Conservation (phyloP, 2,888 invertebrate species). For the Nipponacmea schrenckii region DNA sequence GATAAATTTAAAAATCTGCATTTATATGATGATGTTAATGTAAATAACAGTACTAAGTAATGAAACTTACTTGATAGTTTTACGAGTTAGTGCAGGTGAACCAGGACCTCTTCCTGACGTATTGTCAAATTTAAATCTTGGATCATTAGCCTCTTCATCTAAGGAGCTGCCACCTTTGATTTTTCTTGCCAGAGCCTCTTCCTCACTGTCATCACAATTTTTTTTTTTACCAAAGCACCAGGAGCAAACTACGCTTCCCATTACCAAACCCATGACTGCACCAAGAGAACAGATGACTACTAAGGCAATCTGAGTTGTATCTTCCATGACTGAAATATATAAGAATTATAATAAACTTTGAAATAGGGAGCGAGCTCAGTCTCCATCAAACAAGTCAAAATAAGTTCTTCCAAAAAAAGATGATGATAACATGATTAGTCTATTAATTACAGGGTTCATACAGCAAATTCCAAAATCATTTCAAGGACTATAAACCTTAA, state of each 20-base stretch:
- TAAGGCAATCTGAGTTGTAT: constrained; percentile 15
- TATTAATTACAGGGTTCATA: too few relatives aligned
- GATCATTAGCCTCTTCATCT: constrained; percentile 11
- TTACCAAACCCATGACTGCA: constrained; percentile 19
- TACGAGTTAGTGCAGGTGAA: constrained; percentile 19
- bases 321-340: constrained; percentile 21
- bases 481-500: too few relatives aligned
- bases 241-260: constrained; percentile 17
- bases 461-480: too few relatives aligned
- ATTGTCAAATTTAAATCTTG: not conserved
- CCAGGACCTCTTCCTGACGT: constrained; percentile 8
- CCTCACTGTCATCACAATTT: constrained; percentile 20
- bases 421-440: too few relatives aligned
- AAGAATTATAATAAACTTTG: not conserved
- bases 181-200: constrained; percentile 9
- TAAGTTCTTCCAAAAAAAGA: too few relatives aligned
- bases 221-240: constrained; percentile 25
- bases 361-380: too few relatives aligned
- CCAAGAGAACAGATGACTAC: constrained; percentile 17
- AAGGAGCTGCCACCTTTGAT: not conserved
- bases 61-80: constrained; percentile 21
- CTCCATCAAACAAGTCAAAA: too few relatives aligned
- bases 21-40: too few relatives aligned
- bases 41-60: too few relatives aligned
- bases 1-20: too few relatives aligned